These are phyloP conservation scores for Molossus molossus DNA, from an alignment of 2,797 vertebrate species.

Conservation along the genomic window DNA sequence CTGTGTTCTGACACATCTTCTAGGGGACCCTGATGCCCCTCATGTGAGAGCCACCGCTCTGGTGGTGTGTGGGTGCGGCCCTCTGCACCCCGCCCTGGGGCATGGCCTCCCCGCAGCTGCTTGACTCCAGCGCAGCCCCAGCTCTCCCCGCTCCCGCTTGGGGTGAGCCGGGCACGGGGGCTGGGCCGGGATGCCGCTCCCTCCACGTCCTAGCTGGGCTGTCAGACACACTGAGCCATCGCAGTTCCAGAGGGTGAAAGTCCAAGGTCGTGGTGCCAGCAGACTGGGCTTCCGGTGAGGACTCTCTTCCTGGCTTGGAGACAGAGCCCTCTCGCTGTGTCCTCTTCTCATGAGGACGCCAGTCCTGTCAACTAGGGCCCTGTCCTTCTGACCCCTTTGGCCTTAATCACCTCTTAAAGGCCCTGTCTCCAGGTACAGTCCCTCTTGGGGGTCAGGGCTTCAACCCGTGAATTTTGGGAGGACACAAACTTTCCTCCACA, in stretches of 20 bases:
- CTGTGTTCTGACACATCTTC: background rate
- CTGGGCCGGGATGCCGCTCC: background rate
- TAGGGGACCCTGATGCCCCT: background rate
- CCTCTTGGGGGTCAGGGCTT: background rate
- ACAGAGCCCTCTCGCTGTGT: too few relatives aligned
- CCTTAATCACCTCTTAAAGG: background rate
- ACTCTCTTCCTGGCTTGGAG: background rate
- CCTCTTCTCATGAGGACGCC: background rate
- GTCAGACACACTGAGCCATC: background rate
- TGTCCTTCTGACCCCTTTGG: background rate
- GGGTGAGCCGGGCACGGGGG: rapidly evolving
- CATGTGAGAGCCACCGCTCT: background rate
- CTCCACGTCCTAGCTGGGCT: background rate
- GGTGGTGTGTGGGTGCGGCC: rapidly evolving
- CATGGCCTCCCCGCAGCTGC: rapidly evolving
- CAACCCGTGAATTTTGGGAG: rapidly evolving
- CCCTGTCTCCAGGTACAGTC: background rate
- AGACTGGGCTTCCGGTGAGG: background rate
- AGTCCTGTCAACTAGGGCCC: background rate
- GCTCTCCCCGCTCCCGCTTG: rapidly evolving
- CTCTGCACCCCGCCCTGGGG: background rate
- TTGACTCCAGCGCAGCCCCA: rapidly evolving
- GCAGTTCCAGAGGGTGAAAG: background rate
- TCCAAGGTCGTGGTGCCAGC: background rate
- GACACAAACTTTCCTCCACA: too few relatives aligned